These are phyloP conservation scores for Diachrysia chrysitis DNA, from an alignment of 2,888 invertebrate genomes.

Conservation along the genomic window DNA sequence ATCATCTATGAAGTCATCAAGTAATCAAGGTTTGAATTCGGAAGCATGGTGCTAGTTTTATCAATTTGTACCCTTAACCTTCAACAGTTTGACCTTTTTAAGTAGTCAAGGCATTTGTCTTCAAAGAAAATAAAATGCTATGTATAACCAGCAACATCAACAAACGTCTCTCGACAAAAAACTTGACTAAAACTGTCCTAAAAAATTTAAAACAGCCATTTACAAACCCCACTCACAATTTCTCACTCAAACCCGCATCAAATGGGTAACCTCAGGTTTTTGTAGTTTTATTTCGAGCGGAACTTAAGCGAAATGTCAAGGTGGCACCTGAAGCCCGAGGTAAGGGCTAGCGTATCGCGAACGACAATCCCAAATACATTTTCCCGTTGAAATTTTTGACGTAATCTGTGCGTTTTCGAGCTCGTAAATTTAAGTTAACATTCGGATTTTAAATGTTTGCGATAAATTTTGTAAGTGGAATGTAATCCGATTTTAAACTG, in stretches of 20 bases:
- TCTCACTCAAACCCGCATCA: constrained; percentile 29
- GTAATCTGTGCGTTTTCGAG: constrained; percentile 36
- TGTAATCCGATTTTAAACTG: constrained; percentile 5
- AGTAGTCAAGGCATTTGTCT: not conserved
- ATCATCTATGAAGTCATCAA: too few relatives aligned
- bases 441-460: constrained; percentile 29
- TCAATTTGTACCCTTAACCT: too few relatives aligned
- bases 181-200: constrained; percentile 1
- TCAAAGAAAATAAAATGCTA: not conserved
- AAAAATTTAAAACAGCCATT: constrained; percentile 23
- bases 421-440: constrained; percentile 41
- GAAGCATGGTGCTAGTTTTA: too few relatives aligned
- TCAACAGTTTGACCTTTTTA: not conserved
- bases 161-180: not conserved
- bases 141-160: too few relatives aligned
- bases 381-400: constrained; percentile 54
- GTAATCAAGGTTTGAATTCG: too few relatives aligned
- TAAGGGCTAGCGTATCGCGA: constrained; percentile 48
- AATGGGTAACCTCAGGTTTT: constrained; percentile 41
- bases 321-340: constrained; percentile 47
- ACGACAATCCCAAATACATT: constrained; percentile 50
- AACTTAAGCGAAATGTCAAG: constrained; percentile 63
- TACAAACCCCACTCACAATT: constrained; percentile 36
- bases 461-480: constrained; percentile 9
- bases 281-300: constrained; percentile 61